These are phyloP conservation scores for Bucorvus abyssinicus DNA, from an alignment of 2,797 vertebrate species.

Conservation along the genomic window DNA sequence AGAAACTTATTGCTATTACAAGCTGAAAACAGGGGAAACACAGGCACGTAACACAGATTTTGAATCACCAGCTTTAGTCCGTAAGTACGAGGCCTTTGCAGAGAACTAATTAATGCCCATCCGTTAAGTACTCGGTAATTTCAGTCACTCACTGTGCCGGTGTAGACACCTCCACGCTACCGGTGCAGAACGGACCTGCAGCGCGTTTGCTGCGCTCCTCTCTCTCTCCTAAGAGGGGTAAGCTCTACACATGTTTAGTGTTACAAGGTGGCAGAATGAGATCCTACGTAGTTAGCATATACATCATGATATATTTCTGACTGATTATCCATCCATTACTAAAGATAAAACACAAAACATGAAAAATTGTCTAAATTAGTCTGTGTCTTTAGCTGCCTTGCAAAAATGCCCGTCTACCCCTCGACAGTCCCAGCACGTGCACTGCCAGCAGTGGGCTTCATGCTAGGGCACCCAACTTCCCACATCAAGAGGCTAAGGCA, in stretches of 20 bases:
- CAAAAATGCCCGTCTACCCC: slow-evolving; percentile 72
- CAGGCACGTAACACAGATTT: not conserved
- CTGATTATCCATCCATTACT: slow-evolving; percentile 56
- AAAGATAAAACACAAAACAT: slow-evolving; percentile 43
- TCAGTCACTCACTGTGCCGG: not conserved
- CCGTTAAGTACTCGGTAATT: not conserved
- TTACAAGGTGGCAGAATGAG: slow-evolving; percentile 50
- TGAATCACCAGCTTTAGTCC: not conserved
- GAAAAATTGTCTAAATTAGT: slow-evolving; percentile 61
- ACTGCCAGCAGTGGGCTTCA: slow-evolving; percentile 77
- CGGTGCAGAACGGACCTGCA: not conserved
- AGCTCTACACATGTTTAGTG: slow-evolving; percentile 30
- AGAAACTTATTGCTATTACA: slow-evolving; percentile 56
- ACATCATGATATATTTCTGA: slow-evolving; percentile 19
- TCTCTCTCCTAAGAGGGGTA: not conserved
- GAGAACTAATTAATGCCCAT: slow-evolving; percentile 48
- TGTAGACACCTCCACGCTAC: not conserved
- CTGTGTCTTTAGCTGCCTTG: slow-evolving; percentile 77
- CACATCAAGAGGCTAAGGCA: slow-evolving; percentile 71
- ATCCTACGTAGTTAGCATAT: slow-evolving; percentile 18
- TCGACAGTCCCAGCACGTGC: slow-evolving; percentile 62
- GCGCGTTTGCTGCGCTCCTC: not conserved
- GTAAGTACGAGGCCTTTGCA: slow-evolving; percentile 10
- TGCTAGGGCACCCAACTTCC: slow-evolving; percentile 20
- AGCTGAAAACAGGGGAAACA: slow-evolving; percentile 17